These are phyloP conservation scores for Lucifuga dentata DNA, from an alignment of 2,113 vertebrate species.

Conservation along the genomic window DNA sequence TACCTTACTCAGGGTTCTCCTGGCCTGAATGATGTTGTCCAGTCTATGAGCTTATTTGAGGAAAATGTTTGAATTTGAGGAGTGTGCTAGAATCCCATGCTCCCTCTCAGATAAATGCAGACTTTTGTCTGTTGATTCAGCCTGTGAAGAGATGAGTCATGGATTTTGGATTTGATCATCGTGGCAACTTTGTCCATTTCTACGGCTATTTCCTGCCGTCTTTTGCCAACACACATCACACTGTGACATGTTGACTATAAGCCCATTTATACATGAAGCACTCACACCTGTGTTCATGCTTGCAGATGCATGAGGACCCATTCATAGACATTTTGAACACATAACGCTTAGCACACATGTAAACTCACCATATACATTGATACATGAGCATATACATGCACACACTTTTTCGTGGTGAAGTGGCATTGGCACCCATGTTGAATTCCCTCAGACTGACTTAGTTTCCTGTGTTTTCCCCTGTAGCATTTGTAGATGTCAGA, in stretches of 20 bases:
- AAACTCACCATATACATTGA: slow-evolving; percentile 3
- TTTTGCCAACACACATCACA: slow-evolving; percentile 1
- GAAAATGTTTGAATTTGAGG: slow-evolving; percentile 66
- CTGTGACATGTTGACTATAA: slow-evolving; percentile 16
- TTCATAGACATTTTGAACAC: not conserved
- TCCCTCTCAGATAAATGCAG: slow-evolving; percentile 55
- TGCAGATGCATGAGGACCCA: not conserved
- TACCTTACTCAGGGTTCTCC: slow-evolving; percentile 64
- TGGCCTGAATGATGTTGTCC: slow-evolving; percentile 46
- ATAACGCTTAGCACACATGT: not conserved
- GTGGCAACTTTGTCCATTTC: slow-evolving; percentile 37
- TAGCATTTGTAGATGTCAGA: slow-evolving; percentile 52
- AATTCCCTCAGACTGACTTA: slow-evolving; percentile 62
- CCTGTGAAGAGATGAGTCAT: slow-evolving; percentile 66
- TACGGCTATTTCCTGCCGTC: slow-evolving; percentile 16
- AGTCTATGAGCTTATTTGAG: slow-evolving; percentile 55
- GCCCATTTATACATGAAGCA: not conserved
- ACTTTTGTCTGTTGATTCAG: slow-evolving; percentile 66
- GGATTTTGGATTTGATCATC: slow-evolving; percentile 46
- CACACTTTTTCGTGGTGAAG: slow-evolving; percentile 29
- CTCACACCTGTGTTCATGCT: slow-evolving; percentile 21
- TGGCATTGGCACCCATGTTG: slow-evolving; percentile 56
- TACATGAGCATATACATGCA: slow-evolving; percentile 16
- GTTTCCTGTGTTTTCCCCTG: slow-evolving; percentile 64
- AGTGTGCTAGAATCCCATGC: slow-evolving; percentile 29